These are phyloP conservation scores for Sussaba pulchella DNA, from an alignment of 2,888 invertebrate species.

Conservation along the genomic window DNA sequence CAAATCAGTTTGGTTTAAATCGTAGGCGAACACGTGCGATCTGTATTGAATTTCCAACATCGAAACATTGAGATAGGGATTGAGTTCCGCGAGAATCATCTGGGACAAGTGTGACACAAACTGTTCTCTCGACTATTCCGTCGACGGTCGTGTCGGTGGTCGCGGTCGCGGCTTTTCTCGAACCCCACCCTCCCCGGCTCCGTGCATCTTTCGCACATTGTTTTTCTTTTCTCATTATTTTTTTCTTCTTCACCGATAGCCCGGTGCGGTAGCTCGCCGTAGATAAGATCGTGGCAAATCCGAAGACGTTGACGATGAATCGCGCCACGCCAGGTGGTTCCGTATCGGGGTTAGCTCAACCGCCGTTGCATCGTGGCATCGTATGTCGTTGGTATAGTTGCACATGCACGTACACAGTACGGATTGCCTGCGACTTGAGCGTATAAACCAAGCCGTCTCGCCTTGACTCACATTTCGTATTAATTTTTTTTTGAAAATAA, in stretches of 20 bases:
- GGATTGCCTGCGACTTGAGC: background rate
- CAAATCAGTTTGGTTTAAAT: too few relatives aligned
- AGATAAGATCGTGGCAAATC: constrained; percentile 48
- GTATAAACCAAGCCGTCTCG: constrained; percentile 36
- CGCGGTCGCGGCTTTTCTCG: background rate
- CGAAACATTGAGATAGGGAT: background rate
- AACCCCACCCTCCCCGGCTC: too few relatives aligned
- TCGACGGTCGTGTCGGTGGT: background rate
- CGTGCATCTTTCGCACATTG: background rate
- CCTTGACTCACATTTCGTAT: constrained; percentile 72
- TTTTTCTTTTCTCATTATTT: constrained; percentile 6
- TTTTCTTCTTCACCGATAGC: background rate
- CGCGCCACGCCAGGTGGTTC: constrained; percentile 44
- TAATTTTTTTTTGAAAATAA: constrained; percentile 16
- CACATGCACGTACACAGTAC: constrained; percentile 23
- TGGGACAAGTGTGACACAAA: background rate
- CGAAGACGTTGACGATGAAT: constrained; percentile 43
- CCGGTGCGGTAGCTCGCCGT: constrained; percentile 11
- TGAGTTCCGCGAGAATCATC: background rate
- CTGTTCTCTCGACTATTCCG: background rate
- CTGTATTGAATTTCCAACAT: background rate
- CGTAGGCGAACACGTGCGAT: too few relatives aligned
- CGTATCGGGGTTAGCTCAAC: constrained; percentile 55
- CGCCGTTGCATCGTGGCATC: constrained; percentile 29
- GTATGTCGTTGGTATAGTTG: background rate